Evolutionary conservation across 1,140 invertebrate species (phyloP).

Genomic region (Octopus bimaculoides): DNA sequence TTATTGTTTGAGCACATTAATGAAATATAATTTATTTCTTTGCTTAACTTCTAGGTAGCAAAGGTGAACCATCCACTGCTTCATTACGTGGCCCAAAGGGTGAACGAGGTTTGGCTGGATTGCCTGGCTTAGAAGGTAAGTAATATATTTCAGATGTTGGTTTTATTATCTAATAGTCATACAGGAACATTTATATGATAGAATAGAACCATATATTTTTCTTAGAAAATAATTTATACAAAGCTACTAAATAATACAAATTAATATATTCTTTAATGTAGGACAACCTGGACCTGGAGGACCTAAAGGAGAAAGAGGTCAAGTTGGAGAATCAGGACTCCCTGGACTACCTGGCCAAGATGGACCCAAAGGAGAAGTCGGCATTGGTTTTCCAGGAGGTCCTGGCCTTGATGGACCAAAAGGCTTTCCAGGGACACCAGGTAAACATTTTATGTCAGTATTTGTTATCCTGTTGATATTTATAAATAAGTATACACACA

Average conservation of each 20-base stretch:
- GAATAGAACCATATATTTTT: background rate
- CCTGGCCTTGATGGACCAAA: constrained; percentile 35
- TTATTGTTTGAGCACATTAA: too few species aligned
- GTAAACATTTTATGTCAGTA: constrained; percentile 10
- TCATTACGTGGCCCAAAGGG: constrained; percentile 24
- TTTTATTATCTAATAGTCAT: background rate
- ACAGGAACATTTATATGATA: background rate
- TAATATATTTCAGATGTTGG: background rate
- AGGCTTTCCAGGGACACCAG: constrained; percentile 23
- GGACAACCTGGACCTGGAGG: constrained; percentile 23
- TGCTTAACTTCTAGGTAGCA: background rate
- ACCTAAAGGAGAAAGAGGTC: constrained; percentile 28
- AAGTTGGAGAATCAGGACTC: constrained; percentile 26
- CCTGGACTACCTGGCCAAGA: constrained; percentile 23
- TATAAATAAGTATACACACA: too few species aligned
- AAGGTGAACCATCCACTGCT: background rate
- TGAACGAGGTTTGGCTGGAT: constrained; percentile 22
- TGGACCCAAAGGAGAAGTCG: constrained; percentile 31
- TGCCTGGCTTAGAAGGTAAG: constrained; percentile 30
- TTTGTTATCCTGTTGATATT: background rate
- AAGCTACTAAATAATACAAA: background rate
- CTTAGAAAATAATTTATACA: background rate
- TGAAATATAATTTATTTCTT: too few species aligned
- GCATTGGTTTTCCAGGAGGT: constrained; percentile 30
- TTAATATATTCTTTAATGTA: too few species aligned